Percentiles rank a stretch among this genome's conserved stretches.
phyloP scores from a whole-genome alignment of 1,140 invertebrate genomes.

The Cotesia glomerata region DNA sequence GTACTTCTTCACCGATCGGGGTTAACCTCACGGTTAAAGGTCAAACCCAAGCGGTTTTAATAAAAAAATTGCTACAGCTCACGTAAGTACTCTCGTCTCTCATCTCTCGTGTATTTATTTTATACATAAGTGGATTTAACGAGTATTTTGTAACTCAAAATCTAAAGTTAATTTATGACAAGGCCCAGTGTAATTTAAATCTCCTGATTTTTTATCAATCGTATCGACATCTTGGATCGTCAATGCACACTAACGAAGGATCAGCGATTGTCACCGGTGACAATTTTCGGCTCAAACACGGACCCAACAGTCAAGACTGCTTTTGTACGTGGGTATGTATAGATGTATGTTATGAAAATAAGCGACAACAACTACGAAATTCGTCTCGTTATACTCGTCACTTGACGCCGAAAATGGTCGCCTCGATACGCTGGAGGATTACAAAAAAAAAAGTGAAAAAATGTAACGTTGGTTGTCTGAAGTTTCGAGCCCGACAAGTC shows the following conservation, averaged over 20 bases:
- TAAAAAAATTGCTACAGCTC: constrained; percentile 31
- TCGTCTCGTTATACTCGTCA: constrained; percentile 31
- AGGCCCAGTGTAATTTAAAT: constrained; percentile 45
- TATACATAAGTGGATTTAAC: constrained; percentile 63
- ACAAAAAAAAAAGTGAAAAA: background rate
- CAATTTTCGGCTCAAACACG: too few species aligned
- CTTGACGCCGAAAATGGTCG: constrained; percentile 23
- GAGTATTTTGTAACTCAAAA: constrained; percentile 62
- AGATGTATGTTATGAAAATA: constrained; percentile 22
- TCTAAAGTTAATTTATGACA: constrained; percentile 56
- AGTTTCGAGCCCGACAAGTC: background rate
- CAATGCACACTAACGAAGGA: too few species aligned
- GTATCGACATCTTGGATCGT: too few species aligned
- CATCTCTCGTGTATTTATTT: constrained; percentile 43
- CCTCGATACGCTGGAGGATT: constrained; percentile 8
- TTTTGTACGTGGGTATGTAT: constrained; percentile 21
- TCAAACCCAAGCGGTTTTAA: constrained; percentile 47
- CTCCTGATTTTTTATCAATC: too few species aligned
- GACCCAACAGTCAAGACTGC: too few species aligned
- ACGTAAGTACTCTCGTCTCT: background rate
- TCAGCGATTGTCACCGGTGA: too few species aligned
- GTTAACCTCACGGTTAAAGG: constrained; percentile 34
- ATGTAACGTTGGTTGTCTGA: background rate
- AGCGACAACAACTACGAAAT: constrained; percentile 15
- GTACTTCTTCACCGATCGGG: constrained; percentile 6